phyloP scores from a whole-genome alignment of 2,113 vertebrate genomes.

The Glaucidium brasilianum region DNA sequence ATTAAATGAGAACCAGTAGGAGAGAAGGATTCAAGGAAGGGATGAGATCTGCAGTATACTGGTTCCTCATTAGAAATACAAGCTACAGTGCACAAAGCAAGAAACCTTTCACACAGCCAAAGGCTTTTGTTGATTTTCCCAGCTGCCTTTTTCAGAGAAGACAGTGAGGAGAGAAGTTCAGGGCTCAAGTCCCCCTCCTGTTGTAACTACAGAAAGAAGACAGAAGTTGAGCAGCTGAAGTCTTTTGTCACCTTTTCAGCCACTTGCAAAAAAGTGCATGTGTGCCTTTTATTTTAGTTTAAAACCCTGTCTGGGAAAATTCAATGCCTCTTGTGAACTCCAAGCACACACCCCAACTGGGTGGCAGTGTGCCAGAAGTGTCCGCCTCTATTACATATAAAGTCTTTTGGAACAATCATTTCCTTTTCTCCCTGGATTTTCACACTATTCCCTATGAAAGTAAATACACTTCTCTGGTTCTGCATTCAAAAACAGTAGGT shows the following conservation, averaged over 20 bases:
- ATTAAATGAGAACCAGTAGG: not conserved
- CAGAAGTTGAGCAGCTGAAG: not conserved
- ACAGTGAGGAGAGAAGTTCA: not conserved
- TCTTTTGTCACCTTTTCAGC: not conserved
- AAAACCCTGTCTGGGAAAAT: not conserved
- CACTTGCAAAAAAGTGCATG: not conserved
- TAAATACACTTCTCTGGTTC: not conserved
- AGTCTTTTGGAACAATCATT: not conserved
- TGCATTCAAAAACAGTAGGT: not conserved
- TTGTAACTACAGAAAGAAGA: not conserved
- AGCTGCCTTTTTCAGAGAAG: not conserved
- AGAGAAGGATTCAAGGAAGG: not conserved
- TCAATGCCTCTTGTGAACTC: not conserved
- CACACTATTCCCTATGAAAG: not conserved
- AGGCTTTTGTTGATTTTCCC: not conserved
- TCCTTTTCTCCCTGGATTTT: not conserved
- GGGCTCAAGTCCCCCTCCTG: not conserved
- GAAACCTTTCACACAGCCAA: not conserved
- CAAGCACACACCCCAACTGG: not conserved
- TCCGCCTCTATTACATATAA: not conserved
- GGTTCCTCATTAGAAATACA: not conserved
- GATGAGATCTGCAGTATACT: too few species aligned
- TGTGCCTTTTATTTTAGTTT: not conserved
- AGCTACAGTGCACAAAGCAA: not conserved
- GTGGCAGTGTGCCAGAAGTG: not conserved